A percentile compares a stretch with the other conserved stretches of the same genome.
These are phyloP conservation scores for Cephalopterus ornatus DNA, from an alignment of 2,113 vertebrate species.

Conservation along the genomic window DNA sequence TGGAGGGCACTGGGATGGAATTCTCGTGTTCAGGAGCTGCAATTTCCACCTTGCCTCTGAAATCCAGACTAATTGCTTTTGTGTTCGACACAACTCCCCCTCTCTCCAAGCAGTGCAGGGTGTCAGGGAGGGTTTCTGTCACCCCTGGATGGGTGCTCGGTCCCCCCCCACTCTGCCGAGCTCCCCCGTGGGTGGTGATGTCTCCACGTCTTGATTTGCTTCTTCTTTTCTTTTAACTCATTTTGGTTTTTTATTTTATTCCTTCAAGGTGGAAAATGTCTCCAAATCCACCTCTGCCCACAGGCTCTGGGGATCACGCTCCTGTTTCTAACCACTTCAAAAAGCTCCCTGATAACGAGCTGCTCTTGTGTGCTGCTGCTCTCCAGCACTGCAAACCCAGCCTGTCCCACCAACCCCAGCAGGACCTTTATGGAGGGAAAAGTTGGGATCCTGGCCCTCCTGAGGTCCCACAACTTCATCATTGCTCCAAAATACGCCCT, in stretches of 20 bases:
- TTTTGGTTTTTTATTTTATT: neutral
- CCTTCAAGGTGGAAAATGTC: neutral
- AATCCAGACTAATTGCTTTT: neutral
- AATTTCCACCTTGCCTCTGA: neutral
- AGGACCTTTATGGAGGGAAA: neutral
- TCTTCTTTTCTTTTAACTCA: neutral
- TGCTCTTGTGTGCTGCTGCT: neutral
- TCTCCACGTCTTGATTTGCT: fast-evolving
- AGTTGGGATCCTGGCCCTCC: neutral
- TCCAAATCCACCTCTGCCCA: neutral
- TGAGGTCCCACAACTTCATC: neutral
- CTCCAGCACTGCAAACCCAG: neutral
- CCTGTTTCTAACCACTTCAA: slow-evolving; percentile 8
- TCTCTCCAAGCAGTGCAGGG: fast-evolving
- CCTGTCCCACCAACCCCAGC: fast-evolving
- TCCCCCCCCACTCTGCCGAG: neutral
- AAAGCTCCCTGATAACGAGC: neutral
- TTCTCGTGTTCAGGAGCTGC: neutral
- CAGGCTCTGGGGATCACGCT: neutral
- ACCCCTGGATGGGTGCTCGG: fast-evolving
- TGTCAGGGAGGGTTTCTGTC: neutral
- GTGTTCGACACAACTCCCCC: neutral
- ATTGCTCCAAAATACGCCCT: neutral
- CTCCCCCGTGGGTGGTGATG: fast-evolving
- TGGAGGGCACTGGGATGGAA: neutral